Evolutionary conservation across 1,140 invertebrate species (phyloP).

Genomic region (Eurosta solidaginis): DNA sequence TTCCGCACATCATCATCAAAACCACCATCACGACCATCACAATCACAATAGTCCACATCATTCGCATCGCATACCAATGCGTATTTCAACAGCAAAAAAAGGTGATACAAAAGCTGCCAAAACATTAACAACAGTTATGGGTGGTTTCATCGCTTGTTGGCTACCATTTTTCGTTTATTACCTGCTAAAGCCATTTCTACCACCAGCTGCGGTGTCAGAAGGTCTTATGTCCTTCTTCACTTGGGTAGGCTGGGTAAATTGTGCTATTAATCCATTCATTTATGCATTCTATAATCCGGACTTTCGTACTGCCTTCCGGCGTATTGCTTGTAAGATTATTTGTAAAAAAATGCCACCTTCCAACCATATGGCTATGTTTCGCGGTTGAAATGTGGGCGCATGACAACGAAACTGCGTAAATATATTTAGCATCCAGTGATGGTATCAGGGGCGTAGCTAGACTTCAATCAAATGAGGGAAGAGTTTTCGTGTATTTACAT

Average conservation of each 20-base stretch:
- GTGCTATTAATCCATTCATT: constrained; percentile 85
- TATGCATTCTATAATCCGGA: constrained; percentile 86
- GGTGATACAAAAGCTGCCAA: constrained; percentile 86
- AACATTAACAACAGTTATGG: constrained; percentile 88
- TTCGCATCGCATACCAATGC: constrained; percentile 55
- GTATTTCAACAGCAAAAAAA: constrained; percentile 68
- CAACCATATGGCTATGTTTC: constrained; percentile 53
- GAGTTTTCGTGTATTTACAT: too few relatives aligned
- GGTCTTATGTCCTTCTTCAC: constrained; percentile 80
- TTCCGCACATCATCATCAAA: constrained; percentile 35
- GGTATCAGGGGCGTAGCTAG: too few relatives aligned
- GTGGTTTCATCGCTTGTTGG: constrained; percentile 90
- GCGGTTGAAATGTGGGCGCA: constrained; percentile 39
- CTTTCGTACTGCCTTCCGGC: constrained; percentile 83
- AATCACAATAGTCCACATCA: constrained; percentile 36
- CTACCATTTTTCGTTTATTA: constrained; percentile 88
- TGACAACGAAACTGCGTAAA: background rate
- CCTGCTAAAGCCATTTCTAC: constrained; percentile 75
- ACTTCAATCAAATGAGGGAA: too few relatives aligned
- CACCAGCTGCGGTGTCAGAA: constrained; percentile 63
- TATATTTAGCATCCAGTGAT: too few relatives aligned
- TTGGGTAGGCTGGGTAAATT: constrained; percentile 93
- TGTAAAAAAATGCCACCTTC: constrained; percentile 51
- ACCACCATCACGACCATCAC: constrained; percentile 33
- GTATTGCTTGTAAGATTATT: constrained; percentile 66